Percentiles rank a stretch among this genome's conserved stretches.
Evolutionary conservation across 2,888 invertebrate genomes (phyloP).

Genomic region (Glyphotaelius pellucidus): DNA sequence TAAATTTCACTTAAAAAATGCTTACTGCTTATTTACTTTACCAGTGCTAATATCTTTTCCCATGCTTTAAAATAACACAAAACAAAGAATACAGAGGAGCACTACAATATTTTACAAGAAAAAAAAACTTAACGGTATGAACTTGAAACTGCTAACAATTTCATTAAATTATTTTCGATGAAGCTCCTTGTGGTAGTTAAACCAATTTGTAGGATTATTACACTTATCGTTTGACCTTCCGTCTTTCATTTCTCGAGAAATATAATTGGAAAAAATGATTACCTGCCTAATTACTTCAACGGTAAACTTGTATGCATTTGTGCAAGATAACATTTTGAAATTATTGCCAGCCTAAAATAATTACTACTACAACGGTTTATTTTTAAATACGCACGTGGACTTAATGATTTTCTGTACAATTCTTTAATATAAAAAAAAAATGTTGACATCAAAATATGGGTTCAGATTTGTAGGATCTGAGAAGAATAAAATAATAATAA

Average conservation of each 20-base stretch:
- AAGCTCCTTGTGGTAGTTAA: background rate
- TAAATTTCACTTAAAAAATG: conserved; percentile 15
- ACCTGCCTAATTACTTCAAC: background rate
- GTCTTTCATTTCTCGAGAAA: background rate
- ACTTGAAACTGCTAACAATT: background rate
- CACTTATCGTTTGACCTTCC: background rate
- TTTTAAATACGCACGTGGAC: background rate
- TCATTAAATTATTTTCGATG: background rate
- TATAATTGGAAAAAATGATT: background rate
- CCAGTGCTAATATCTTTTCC: background rate
- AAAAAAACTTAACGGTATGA: background rate
- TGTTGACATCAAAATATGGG: too few species aligned
- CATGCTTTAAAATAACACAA: background rate
- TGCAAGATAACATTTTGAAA: background rate
- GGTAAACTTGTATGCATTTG: background rate
- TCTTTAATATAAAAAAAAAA: background rate
- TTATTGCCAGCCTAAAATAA: background rate
- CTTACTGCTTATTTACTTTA: conserved; percentile 19
- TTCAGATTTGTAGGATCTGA: background rate
- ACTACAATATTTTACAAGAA: background rate
- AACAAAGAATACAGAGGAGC: background rate
- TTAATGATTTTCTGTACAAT: background rate
- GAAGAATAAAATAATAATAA: background rate
- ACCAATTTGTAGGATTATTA: background rate
- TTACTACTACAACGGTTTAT: background rate